Conservation (phyloP, 2,797 vertebrate genomes). For the Melanotaenia maccullochi region DNA sequence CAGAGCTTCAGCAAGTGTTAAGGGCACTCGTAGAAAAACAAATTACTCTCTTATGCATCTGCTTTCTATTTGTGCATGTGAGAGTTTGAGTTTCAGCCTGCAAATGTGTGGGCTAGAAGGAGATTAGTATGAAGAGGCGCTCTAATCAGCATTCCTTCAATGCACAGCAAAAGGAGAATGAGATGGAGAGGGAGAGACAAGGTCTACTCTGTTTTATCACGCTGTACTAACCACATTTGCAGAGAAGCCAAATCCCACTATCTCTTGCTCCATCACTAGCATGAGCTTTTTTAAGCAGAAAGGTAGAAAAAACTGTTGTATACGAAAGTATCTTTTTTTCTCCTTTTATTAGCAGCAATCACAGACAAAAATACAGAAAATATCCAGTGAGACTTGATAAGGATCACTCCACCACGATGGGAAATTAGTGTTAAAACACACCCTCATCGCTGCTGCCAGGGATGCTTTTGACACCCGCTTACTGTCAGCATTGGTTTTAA, state of each 20-base stretch:
- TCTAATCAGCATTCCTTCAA: slow-evolving; percentile 34
- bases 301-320: slow-evolving; percentile 12
- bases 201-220: slow-evolving; percentile 15
- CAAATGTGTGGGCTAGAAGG: slow-evolving; percentile 53
- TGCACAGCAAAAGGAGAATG: slow-evolving; percentile 21
- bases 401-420: neutral
- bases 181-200: slow-evolving; percentile 25
- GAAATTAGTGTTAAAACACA: slow-evolving; percentile 27
- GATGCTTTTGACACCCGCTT: slow-evolving; percentile 10
- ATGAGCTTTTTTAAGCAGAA: slow-evolving; percentile 17
- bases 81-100: slow-evolving; percentile 22
- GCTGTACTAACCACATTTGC: slow-evolving; percentile 20
- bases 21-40: slow-evolving; percentile 52
- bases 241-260: slow-evolving; percentile 17
- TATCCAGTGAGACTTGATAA: neutral
- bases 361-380: neutral
- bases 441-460: slow-evolving; percentile 21
- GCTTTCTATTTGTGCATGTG: slow-evolving; percentile 5
- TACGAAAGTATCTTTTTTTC: slow-evolving; percentile 17
- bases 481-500: slow-evolving; percentile 13
- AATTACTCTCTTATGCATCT: slow-evolving; percentile 22
- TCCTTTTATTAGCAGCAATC: slow-evolving; percentile 11
- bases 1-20: slow-evolving; percentile 25
- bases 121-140: slow-evolving; percentile 49
- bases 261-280: slow-evolving; percentile 39